phyloP scores from a whole-genome alignment of 2,888 invertebrate species.

The Frankliniella intonsa region DNA sequence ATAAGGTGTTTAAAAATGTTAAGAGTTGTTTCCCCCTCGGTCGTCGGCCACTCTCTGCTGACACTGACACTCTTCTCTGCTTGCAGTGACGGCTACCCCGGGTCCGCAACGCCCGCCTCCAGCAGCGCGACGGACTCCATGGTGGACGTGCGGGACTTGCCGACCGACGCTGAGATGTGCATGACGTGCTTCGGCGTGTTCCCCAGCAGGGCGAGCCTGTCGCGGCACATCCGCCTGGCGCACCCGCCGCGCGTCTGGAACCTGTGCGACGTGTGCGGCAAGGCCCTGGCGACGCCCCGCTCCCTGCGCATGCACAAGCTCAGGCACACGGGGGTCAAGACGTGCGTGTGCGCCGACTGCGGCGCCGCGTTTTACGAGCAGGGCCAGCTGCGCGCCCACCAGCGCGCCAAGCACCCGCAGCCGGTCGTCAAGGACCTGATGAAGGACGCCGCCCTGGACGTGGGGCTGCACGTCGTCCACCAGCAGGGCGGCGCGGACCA shows the following conservation, averaged over 20 bases:
- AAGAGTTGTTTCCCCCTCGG: too few species aligned
- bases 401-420: not conserved
- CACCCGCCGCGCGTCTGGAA: slow-evolving; percentile 2
- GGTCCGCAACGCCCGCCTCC: too few species aligned
- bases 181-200: too few species aligned
- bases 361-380: not conserved
- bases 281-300: not conserved
- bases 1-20: too few species aligned
- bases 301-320: not conserved
- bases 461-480: not conserved
- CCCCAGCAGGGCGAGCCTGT: not conserved
- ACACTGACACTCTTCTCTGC: too few species aligned
- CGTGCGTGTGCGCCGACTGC: not conserved
- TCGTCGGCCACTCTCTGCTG: too few species aligned
- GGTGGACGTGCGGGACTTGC: not conserved
- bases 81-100: too few species aligned
- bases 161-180: not conserved
- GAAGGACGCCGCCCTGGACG: not conserved
- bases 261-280: slow-evolving; percentile 15
- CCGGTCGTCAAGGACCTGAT: not conserved
- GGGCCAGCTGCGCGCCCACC: not conserved
- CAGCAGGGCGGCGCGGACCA: not conserved
- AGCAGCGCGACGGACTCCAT: not conserved
- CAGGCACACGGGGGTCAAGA: not conserved
- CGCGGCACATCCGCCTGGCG: not conserved